A percentile compares a stretch with the other conserved stretches of the same genome.
Evolutionary conservation across 2,888 invertebrate genomes (phyloP).

Genomic region (Lymantria monacha): DNA sequence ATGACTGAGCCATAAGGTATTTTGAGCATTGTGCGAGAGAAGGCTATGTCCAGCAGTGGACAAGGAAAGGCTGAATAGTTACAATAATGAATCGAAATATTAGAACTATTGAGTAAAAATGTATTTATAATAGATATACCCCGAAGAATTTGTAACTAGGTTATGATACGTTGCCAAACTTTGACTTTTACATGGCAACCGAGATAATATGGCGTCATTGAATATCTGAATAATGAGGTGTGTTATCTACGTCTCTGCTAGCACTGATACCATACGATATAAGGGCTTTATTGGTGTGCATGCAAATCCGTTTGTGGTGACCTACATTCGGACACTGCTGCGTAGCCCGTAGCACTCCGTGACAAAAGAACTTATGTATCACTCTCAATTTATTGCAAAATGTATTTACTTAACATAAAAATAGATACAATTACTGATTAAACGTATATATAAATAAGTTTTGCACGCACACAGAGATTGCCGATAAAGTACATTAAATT

Average conservation of each 20-base stretch:
- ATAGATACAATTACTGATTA: background rate
- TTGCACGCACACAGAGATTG: background rate
- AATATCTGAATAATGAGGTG: constrained; percentile 10
- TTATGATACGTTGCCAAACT: constrained; percentile 19
- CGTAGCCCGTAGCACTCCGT: constrained; percentile 40
- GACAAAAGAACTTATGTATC: constrained; percentile 15
- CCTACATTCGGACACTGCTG: constrained; percentile 41
- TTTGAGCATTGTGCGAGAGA: too few relatives aligned
- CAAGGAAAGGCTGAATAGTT: too few relatives aligned
- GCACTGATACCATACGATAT: background rate
- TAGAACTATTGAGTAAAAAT: background rate
- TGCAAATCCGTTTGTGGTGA: constrained; percentile 51
- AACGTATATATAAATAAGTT: background rate
- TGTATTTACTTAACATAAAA: background rate
- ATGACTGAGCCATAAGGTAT: too few relatives aligned
- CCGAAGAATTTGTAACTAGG: constrained; percentile 12
- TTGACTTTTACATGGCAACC: constrained; percentile 15
- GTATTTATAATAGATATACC: too few relatives aligned
- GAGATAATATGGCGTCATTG: constrained; percentile 10
- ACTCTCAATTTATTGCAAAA: background rate
- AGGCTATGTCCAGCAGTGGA: too few relatives aligned
- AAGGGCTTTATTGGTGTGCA: constrained; percentile 32
- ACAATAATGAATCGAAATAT: too few relatives aligned
- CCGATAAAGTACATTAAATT: background rate
- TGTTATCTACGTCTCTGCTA: constrained; percentile 9